These are phyloP conservation scores for Agapornis canus DNA, from an alignment of 2,797 vertebrate genomes.

Conservation along the genomic window DNA sequence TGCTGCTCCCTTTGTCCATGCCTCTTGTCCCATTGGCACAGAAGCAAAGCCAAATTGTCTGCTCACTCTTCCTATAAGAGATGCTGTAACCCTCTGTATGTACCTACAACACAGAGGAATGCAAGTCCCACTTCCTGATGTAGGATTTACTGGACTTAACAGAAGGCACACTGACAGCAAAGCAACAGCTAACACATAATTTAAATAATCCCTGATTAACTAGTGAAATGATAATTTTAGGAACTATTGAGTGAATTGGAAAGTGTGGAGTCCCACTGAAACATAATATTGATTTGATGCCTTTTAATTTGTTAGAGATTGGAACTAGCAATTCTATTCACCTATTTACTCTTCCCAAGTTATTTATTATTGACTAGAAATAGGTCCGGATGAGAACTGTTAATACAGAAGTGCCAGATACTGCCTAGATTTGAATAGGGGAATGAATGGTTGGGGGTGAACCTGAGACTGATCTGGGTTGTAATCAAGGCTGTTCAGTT, in stretches of 20 bases:
- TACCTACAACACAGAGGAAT: not conserved
- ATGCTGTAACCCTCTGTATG: not conserved
- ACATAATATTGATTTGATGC: constrained; percentile 11
- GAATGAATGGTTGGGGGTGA: not conserved
- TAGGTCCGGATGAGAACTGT: not conserved
- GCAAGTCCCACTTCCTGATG: not conserved
- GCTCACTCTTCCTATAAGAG: not conserved
- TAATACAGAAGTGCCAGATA: not conserved
- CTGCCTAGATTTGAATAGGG: not conserved
- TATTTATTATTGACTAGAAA: constrained; percentile 43
- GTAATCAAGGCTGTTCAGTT: not conserved
- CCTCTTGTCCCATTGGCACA: not conserved
- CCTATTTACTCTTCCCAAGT: constrained; percentile 6
- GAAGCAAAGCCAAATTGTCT: not conserved
- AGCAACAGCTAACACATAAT: not conserved
- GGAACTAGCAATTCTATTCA: not conserved
- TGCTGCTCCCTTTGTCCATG: not conserved
- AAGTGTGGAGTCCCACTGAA: constrained; percentile 14
- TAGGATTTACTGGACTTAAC: not conserved
- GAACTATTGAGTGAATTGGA: constrained; percentile 26
- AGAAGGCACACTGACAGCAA: not conserved
- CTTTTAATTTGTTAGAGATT: constrained; percentile 27
- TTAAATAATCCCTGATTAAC: constrained; percentile 61
- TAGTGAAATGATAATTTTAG: constrained; percentile 51
- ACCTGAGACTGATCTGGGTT: not conserved